A percentile compares a stretch with the other conserved stretches of the same genome.
phyloP scores from a whole-genome alignment of 1,140 invertebrate genomes.

The Calosoma granatense region DNA sequence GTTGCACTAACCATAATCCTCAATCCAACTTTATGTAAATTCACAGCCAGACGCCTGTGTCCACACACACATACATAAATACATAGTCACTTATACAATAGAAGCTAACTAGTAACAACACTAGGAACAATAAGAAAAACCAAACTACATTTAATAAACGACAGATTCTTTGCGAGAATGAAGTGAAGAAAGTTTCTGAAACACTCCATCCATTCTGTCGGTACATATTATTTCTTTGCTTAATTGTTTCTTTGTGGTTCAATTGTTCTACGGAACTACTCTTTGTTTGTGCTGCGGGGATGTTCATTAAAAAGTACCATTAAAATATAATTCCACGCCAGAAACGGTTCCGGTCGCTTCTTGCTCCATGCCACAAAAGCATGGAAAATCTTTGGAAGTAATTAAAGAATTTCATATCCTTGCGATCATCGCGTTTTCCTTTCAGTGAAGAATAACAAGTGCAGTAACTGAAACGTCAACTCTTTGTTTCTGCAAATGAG shows the following conservation, averaged over 20 bases:
- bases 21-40: too few species aligned
- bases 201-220: neutral
- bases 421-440: slow-evolving; percentile 2
- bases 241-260: slow-evolving; percentile 8
- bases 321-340: slow-evolving; percentile 3
- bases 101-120: too few species aligned
- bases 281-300: neutral
- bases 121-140: too few species aligned
- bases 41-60: too few species aligned
- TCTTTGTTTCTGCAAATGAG: too few species aligned
- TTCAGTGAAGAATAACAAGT: neutral
- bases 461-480: too few species aligned
- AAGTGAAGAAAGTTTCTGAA: neutral
- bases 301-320: slow-evolving; percentile 9
- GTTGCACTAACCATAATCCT: too few species aligned
- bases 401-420: slow-evolving; percentile 5
- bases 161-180: too few species aligned
- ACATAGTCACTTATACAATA: too few species aligned
- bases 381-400: slow-evolving; percentile 2
- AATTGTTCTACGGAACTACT: neutral
- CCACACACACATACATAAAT: too few species aligned
- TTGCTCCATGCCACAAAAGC: neutral
- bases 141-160: too few species aligned
- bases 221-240: slow-evolving; percentile 1
- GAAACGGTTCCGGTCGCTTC: too few species aligned